These are phyloP conservation scores for Hypothenemus hampei DNA, from an alignment of 1,140 invertebrate species.

Conservation along the genomic window DNA sequence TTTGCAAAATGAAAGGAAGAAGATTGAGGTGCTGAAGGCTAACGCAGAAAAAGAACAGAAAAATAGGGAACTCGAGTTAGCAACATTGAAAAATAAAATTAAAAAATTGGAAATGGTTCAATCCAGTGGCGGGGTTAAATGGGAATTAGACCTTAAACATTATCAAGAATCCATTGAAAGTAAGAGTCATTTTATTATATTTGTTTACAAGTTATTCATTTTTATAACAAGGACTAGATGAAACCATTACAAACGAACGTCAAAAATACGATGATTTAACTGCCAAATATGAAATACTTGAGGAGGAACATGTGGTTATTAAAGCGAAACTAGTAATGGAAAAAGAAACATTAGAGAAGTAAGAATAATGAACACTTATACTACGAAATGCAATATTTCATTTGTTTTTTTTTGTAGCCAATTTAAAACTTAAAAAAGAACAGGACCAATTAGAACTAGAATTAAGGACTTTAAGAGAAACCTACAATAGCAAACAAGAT, in stretches of 20 bases:
- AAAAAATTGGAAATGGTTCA: conserved; percentile 56
- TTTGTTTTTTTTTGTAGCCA: conserved; percentile 41
- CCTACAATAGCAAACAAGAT: conserved; percentile 61
- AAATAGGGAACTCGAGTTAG: conserved; percentile 62
- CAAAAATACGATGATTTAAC: conserved; percentile 76
- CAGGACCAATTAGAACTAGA: conserved; percentile 58
- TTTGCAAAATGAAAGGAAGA: conserved; percentile 61
- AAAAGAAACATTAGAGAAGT: conserved; percentile 64
- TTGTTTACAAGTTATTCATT: neutral
- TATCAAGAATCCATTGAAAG: conserved; percentile 63
- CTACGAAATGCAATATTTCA: neutral
- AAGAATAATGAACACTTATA: conserved; percentile 18
- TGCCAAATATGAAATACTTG: conserved; percentile 73
- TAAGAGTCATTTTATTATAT: conserved; percentile 39
- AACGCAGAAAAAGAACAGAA: conserved; percentile 58
- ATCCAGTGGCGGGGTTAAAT: conserved; percentile 57
- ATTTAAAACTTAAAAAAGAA: conserved; percentile 52
- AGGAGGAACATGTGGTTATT: conserved; percentile 73
- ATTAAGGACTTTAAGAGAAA: conserved; percentile 63
- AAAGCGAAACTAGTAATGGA: conserved; percentile 73
- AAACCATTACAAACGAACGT: conserved; percentile 58
- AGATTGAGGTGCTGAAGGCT: conserved; percentile 55
- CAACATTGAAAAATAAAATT: conserved; percentile 59
- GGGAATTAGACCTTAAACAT: conserved; percentile 57
- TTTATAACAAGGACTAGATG: conserved; percentile 53